Percentiles rank a stretch among this genome's conserved stretches.
Conservation (phyloP, 2,888 invertebrate species). For the Hemaris fuciformis region DNA sequence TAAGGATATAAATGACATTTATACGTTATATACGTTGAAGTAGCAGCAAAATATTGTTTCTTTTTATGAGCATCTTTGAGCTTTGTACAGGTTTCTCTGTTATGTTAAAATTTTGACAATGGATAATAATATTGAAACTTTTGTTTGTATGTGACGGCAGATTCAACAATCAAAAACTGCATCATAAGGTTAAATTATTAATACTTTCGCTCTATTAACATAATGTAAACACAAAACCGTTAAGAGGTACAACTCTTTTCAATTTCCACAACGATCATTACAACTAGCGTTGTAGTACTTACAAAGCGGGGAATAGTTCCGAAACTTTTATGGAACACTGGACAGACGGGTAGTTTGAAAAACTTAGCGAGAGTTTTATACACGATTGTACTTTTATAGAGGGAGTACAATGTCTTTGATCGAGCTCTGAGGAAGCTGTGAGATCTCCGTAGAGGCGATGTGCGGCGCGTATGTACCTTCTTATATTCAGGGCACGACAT, state of each 20-base stretch:
- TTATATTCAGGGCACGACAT: not conserved
- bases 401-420: constrained; percentile 19
- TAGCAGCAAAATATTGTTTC: no score
- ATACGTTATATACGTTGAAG: no score
- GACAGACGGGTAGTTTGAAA: constrained; percentile 17
- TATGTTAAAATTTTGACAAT: no score
- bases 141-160: no score
- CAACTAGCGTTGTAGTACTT: not conserved
- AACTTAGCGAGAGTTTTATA: constrained; percentile 17
- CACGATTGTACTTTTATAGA: constrained; percentile 6
- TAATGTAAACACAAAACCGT: no score
- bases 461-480: not conserved
- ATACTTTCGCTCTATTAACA: not conserved
- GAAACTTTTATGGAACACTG: constrained; percentile 15
- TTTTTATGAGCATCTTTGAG: no score
- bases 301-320: constrained; percentile 2
- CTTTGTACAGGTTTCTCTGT: no score
- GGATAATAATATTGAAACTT: no score
- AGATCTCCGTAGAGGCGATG: not conserved
- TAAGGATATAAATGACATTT: no score
- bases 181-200: not conserved
- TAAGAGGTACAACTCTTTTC: not conserved
- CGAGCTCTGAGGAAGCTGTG: constrained; percentile 14
- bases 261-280: not conserved
- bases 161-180: no score